Percentiles rank a stretch among this genome's conserved stretches.
Evolutionary conservation across 53 echinoderm and acorn worm genomes (phyloP).

Genomic region (Temnopleurus reevesii): DNA sequence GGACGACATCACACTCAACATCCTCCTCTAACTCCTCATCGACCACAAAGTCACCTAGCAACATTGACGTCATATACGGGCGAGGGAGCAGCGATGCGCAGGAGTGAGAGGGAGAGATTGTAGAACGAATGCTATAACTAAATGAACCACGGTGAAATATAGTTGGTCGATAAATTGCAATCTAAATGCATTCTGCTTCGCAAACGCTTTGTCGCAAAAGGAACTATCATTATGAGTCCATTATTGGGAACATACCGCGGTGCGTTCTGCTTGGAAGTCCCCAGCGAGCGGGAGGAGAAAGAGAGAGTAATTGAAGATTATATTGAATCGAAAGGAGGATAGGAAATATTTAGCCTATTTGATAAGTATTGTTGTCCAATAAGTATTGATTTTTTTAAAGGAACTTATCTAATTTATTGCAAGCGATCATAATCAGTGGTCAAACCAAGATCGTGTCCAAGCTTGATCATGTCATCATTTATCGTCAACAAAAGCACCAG

Average conservation of each 20-base stretch:
- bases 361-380: too few species aligned
- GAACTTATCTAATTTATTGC: too few species aligned
- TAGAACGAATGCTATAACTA: background rate
- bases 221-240: background rate
- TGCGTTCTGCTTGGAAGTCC: background rate
- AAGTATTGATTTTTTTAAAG: too few species aligned
- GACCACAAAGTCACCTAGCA: background rate
- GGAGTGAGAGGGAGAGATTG: background rate
- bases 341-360: background rate
- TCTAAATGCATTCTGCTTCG: background rate
- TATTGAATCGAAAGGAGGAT: background rate
- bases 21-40: background rate
- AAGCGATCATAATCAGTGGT: too few species aligned
- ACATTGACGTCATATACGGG: conserved; percentile 15
- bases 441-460: too few species aligned
- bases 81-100: background rate
- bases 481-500: too few species aligned
- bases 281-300: background rate
- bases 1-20: background rate
- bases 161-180: background rate
- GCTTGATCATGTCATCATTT: too few species aligned
- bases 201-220: background rate
- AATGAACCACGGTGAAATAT: background rate
- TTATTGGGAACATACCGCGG: background rate
- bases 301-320: background rate